Conservation (phyloP, 2,113 vertebrate species). For the Sinocyclocheilus grahami region DNA sequence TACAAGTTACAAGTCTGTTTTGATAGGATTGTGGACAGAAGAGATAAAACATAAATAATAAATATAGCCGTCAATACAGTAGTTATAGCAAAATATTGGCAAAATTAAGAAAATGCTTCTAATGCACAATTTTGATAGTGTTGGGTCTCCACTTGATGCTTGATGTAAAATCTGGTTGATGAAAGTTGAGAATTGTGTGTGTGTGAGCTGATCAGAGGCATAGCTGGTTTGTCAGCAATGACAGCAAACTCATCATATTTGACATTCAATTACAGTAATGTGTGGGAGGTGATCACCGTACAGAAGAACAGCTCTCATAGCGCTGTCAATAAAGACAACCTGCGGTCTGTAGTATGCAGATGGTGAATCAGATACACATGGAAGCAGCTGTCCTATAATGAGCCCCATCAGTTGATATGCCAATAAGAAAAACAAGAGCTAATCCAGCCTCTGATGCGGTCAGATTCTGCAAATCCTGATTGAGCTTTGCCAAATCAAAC, state of each 20-base stretch:
- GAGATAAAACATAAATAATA: background rate
- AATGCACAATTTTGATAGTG: background rate
- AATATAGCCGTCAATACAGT: background rate
- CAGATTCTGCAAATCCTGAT: slow-evolving; percentile 11
- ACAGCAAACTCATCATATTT: slow-evolving; percentile 10
- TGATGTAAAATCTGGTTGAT: background rate
- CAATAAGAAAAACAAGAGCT: slow-evolving; percentile 1
- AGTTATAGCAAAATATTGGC: background rate
- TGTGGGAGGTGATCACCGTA: background rate
- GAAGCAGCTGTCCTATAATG: slow-evolving; percentile 9
- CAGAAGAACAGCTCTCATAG: too few relatives aligned
- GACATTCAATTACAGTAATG: slow-evolving; percentile 29
- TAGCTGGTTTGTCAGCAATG: background rate
- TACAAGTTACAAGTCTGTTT: background rate
- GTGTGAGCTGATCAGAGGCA: background rate
- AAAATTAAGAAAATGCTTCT: background rate
- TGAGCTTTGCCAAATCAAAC: background rate
- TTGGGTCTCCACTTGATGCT: background rate
- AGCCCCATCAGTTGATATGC: slow-evolving; percentile 12
- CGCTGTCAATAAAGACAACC: background rate
- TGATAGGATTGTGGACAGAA: background rate
- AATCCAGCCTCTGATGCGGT: slow-evolving; percentile 3
- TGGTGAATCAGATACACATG: background rate
- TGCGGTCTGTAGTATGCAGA: slow-evolving; percentile 6
- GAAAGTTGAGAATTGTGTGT: background rate